Base-by-base conservation (phyloP, 2,888 invertebrate species). In the Diabrotica balteata region DNA sequence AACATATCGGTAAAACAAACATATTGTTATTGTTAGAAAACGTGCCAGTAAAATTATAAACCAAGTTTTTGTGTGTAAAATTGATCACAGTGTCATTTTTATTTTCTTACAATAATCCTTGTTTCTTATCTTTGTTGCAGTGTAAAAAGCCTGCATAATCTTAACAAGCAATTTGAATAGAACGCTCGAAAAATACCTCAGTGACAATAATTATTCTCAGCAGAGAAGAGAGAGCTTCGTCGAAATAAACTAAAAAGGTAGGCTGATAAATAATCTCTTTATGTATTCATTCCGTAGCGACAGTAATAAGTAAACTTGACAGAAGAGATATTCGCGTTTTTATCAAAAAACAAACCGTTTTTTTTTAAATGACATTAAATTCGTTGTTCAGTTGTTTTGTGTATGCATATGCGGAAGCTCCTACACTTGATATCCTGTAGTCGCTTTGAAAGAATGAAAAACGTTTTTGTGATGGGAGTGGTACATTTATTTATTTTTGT, bases 241-340 rank as follows among this genome's bases (percentile, higher is more conserved):
- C 45, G 57, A 57, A 54, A 50, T 59, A 52, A 59, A 54, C 58
- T 22, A 58, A 59, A 69, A 66, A 69, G 57, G 60, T 60, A 52
- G 46, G 50, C 60, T 43, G 66, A 66, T 66, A 66, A 66, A 67
- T 63, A 62, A 66, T 58, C 66, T 66, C 63, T 66, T 69, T 69
- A 63, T 46, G 66, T 69, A 69, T 69, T 61, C 66, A 54, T 55
- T 63, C 22, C 58, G 44, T 47, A 50, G 66, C 63, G 59, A 59
- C 68, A 50, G 68, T 67, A 68, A 71, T 73, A 70, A 73, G 71
- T 68, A 70, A 73, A 71, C 65, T 68, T 70, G 70, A 71, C 73
- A 71, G 70, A 51, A 68, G 66, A 68, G 68, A 68, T 68, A 71
- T 72, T 69, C 68, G 62, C 66, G 62, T 69, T 71, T 69, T 74